A percentile compares a stretch with the other conserved stretches of the same genome.
phyloP scores from a whole-genome alignment of 2,888 invertebrate genomes.

The Nudaria mundana region DNA sequence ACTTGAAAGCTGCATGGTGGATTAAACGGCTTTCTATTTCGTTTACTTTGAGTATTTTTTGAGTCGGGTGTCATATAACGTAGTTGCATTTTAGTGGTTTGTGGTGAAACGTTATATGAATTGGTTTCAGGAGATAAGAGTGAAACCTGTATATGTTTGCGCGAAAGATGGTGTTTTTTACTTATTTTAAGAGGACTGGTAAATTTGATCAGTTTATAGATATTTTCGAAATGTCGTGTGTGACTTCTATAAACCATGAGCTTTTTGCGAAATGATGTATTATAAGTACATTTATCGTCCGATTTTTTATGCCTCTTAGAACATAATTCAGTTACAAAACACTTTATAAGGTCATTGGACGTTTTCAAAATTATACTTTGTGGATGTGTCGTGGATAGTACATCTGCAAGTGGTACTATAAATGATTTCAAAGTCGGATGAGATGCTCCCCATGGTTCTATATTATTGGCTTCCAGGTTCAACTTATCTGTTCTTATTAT shows the following conservation, averaged over 20 bases:
- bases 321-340: not conserved
- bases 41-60: not conserved
- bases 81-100: not conserved
- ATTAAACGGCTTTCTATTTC: not conserved
- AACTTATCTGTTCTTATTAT: not conserved
- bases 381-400: not conserved
- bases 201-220: not conserved
- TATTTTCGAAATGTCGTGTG: not conserved
- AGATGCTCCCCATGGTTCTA: not conserved
- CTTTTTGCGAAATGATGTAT: conserved; percentile 1
- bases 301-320: not conserved
- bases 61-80: not conserved
- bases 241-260: not conserved
- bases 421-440: not conserved
- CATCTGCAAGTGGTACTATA: not conserved
- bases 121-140: not conserved
- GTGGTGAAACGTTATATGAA: not conserved
- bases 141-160: not conserved
- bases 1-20: not conserved
- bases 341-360: not conserved
- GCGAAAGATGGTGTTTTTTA: not conserved
- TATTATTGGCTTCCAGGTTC: not conserved
- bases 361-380: not conserved
- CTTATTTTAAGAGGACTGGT: not conserved
- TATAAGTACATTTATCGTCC: not conserved